These are phyloP conservation scores for Ormyrus nitidulus DNA, from an alignment of 2,888 invertebrate genomes.

Conservation along the genomic window DNA sequence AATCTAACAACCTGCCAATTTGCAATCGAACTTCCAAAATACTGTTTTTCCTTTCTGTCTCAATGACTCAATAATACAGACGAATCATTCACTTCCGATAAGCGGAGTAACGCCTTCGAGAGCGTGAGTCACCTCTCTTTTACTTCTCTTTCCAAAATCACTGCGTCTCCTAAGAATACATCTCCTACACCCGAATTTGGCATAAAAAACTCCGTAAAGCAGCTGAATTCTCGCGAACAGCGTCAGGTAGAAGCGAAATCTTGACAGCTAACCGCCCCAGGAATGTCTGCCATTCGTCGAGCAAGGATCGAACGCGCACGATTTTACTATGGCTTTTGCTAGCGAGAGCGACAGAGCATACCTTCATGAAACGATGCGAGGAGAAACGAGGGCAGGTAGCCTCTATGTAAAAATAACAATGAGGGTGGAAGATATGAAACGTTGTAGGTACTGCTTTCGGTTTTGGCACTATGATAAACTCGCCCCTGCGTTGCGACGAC, in stretches of 20 bases:
- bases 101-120: slow-evolving; percentile 1
- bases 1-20: no score
- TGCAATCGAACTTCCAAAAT: no score
- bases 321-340: background rate
- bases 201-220: no score
- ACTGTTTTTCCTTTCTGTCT: no score
- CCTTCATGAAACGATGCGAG: slow-evolving; percentile 47
- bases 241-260: background rate
- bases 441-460: background rate
- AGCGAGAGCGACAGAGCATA: background rate
- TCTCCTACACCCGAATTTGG: no score
- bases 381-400: background rate
- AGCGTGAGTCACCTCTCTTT: slow-evolving; percentile 13
- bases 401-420: background rate
- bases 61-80: background rate
- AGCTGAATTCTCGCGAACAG: background rate
- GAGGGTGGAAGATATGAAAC: background rate
- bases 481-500: background rate
- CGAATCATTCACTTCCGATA: background rate
- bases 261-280: slow-evolving; percentile 48
- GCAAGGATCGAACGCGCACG: slow-evolving; percentile 34
- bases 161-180: no score
- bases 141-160: no score
- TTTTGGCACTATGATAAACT: slow-evolving; percentile 37
- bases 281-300: slow-evolving; percentile 45